Evolutionary conservation across 1,140 invertebrate genomes (phyloP).

Genomic region (Melitaea cinxia): DNA sequence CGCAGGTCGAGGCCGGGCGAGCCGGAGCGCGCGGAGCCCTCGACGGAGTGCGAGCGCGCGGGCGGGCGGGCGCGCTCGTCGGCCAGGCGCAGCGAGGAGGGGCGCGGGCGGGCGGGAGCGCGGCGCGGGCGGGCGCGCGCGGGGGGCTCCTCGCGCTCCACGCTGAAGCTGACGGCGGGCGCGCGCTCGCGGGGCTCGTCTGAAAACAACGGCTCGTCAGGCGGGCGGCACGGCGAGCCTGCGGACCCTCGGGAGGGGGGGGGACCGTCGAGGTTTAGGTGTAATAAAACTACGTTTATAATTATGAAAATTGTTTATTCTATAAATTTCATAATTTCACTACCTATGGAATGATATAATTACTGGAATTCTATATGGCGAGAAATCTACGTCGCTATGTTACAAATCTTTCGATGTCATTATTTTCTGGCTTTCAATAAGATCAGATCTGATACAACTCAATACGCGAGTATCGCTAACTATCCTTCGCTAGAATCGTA

Average conservation of each 20-base stretch:
- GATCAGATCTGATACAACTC: conserved; percentile 14
- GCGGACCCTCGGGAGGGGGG: background rate
- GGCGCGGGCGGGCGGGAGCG: conserved; percentile 43
- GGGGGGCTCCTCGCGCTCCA: conserved; percentile 64
- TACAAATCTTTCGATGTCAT: background rate
- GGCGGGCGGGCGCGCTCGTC: conserved; percentile 46
- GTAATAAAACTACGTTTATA: conserved; percentile 24
- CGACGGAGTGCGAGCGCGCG: conserved; percentile 56
- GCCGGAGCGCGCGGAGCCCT: conserved; percentile 50
- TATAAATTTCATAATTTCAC: conserved; percentile 8
- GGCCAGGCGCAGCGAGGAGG: conserved; percentile 58
- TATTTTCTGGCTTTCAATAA: conserved; percentile 2
- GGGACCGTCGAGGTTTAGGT: no score
- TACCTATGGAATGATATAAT: conserved; percentile 29
- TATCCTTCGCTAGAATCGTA: background rate
- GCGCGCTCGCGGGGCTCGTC: conserved; percentile 38
- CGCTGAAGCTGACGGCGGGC: conserved; percentile 68
- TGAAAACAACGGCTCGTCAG: conserved; percentile 42
- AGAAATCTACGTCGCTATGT: conserved; percentile 10
- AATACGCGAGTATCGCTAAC: conserved; percentile 1
- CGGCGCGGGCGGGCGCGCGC: conserved; percentile 50
- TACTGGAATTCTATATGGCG: conserved; percentile 24
- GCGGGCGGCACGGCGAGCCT: conserved; percentile 36
- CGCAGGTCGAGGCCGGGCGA: conserved; percentile 52
- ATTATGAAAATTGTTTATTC: conserved; percentile 15